These are phyloP conservation scores for Lepeophtheirus nordmannii DNA, from an alignment of 2,888 invertebrate species.

Conservation along the genomic window DNA sequence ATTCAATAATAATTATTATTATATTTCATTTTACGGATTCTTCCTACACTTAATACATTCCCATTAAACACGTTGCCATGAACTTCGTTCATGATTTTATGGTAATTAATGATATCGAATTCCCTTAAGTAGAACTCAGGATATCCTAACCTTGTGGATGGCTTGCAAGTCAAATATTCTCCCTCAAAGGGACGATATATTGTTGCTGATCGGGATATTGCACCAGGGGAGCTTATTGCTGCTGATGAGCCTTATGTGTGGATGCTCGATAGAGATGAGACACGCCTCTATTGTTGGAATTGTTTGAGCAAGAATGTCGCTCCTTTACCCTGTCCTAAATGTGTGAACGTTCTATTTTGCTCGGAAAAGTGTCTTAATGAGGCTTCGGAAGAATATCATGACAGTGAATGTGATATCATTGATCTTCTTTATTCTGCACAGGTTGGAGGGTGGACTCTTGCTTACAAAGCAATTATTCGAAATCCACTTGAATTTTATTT, in stretches of 20 bases:
- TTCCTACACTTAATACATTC: neutral
- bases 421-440: neutral
- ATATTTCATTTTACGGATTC: neutral
- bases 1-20: no score
- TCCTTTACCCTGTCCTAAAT: neutral
- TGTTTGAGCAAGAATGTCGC: slow-evolving; percentile 9
- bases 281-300: slow-evolving; percentile 5
- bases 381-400: neutral
- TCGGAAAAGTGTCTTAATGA: neutral
- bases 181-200: slow-evolving; percentile 8
- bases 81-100: no score
- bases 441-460: slow-evolving; percentile 8
- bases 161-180: slow-evolving; percentile 2
- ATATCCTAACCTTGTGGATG: neutral
- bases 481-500: neutral
- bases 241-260: slow-evolving; percentile 7
- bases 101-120: no score
- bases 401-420: neutral
- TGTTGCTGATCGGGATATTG: slow-evolving; percentile 15
- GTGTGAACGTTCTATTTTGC: neutral
- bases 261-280: neutral
- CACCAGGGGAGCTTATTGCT: slow-evolving; percentile 7
- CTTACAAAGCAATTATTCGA: neutral
- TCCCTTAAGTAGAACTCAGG: neutral
- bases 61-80: no score